Percentiles rank a stretch among this genome's conserved stretches.
These are phyloP conservation scores for Carassius auratus DNA, from an alignment of 2,113 vertebrate genomes.

Conservation along the genomic window DNA sequence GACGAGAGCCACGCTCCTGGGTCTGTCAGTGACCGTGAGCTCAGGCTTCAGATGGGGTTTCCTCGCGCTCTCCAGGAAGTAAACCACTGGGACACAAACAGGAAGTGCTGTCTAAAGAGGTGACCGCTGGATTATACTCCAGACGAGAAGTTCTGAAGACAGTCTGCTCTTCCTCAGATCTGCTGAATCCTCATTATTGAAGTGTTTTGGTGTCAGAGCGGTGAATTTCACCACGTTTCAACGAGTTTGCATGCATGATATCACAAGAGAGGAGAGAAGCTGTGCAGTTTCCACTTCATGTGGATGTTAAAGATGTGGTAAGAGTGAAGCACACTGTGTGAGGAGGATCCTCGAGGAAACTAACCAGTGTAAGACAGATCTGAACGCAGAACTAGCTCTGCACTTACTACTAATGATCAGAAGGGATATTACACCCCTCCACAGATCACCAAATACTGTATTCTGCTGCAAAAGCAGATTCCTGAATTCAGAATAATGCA, in stretches of 20 bases:
- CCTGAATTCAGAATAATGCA: not conserved
- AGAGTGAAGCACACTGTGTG: not conserved
- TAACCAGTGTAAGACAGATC: too few species aligned
- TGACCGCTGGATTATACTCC: not conserved
- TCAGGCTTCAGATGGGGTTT: constrained; percentile 28
- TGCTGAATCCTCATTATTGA: too few species aligned
- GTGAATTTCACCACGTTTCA: not conserved
- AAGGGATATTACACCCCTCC: not conserved
- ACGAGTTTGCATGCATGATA: not conserved
- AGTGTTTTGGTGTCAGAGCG: not conserved
- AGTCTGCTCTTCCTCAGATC: too few species aligned
- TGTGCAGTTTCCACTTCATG: not conserved
- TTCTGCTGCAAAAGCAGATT: not conserved
- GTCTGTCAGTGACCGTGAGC: too few species aligned
- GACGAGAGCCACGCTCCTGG: too few species aligned
- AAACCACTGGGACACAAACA: constrained; percentile 35
- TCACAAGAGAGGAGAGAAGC: not conserved
- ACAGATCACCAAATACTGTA: not conserved
- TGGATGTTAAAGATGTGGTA: not conserved
- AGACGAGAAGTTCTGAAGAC: too few species aligned
- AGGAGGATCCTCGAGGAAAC: too few species aligned
- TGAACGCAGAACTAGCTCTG: not conserved
- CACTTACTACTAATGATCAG: not conserved
- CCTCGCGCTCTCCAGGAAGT: constrained; percentile 32
- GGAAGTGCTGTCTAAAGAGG: constrained; percentile 33